Evolutionary conservation across 1,140 invertebrate genomes (phyloP).

Genomic region (Drosophila setifemur): DNA sequence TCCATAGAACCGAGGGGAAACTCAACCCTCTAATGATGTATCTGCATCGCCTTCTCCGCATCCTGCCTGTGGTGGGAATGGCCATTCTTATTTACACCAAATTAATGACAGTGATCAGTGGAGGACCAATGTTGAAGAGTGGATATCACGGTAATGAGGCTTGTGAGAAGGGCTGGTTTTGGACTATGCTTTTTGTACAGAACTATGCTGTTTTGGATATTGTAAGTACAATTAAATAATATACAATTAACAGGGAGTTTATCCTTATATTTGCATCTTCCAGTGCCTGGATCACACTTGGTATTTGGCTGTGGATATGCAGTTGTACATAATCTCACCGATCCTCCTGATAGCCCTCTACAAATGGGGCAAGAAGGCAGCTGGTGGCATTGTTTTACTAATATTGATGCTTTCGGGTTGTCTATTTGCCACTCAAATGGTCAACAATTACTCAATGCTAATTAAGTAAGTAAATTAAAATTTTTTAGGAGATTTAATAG

Average conservation of each 20-base stretch:
- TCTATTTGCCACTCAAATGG: slow-evolving; percentile 49
- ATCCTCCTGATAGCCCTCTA: slow-evolving; percentile 88
- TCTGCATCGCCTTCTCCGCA: slow-evolving; percentile 56
- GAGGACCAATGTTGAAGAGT: slow-evolving; percentile 33
- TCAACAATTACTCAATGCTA: slow-evolving; percentile 37
- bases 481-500: background rate
- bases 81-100: slow-evolving; percentile 49
- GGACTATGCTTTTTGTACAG: slow-evolving; percentile 53
- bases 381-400: slow-evolving; percentile 28
- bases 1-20: slow-evolving; percentile 38
- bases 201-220: slow-evolving; percentile 52
- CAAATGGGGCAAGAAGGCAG: slow-evolving; percentile 83
- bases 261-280: slow-evolving; percentile 48
- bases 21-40: slow-evolving; percentile 63
- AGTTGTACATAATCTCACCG: slow-evolving; percentile 90
- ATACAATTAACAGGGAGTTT: no score
- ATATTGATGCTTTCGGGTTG: slow-evolving; percentile 43
- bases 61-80: slow-evolving; percentile 46
- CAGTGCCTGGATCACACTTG: slow-evolving; percentile 94
- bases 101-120: slow-evolving; percentile 27
- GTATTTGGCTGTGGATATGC: slow-evolving; percentile 94
- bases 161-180: slow-evolving; percentile 51
- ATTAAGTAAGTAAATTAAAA: slow-evolving; percentile 12
- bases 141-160: slow-evolving; percentile 50
- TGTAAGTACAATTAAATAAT: slow-evolving; percentile 10